phyloP scores from a whole-genome alignment of 2,888 invertebrate genomes.

The Caenorhabditis angaria region DNA sequence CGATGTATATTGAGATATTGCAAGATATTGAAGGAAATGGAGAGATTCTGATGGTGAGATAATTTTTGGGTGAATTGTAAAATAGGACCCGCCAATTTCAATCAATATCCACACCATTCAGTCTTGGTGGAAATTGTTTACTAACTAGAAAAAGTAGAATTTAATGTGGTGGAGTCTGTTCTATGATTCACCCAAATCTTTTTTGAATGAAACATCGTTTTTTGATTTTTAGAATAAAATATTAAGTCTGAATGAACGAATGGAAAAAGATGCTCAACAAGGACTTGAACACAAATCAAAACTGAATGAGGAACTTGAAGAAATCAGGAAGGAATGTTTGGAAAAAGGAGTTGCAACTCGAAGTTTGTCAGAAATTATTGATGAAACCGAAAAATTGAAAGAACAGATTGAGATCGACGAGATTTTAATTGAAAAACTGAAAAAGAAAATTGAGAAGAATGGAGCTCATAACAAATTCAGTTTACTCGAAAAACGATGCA shows the following conservation, averaged over 20 bases:
- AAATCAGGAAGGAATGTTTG: constrained; percentile 10
- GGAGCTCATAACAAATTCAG: constrained; percentile 8
- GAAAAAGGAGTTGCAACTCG: not conserved
- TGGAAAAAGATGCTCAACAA: constrained; percentile 16
- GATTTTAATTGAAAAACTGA: not conserved
- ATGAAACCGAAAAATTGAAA: constrained; percentile 2
- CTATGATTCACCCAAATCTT: no score
- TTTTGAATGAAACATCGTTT: not conserved
- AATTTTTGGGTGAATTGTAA: no score
- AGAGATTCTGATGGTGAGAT: constrained; percentile 12
- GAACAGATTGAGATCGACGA: not conserved
- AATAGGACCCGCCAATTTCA: no score
- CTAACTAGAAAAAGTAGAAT: no score
- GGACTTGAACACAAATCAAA: constrained; percentile 2
- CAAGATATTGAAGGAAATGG: constrained; percentile 16
- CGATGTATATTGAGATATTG: constrained; percentile 21
- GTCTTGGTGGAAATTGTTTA: no score
- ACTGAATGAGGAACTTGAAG: not conserved
- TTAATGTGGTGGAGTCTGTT: no score
- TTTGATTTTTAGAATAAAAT: constrained; percentile 19
- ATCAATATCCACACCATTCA: no score
- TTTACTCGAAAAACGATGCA: not conserved
- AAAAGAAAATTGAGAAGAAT: constrained; percentile 9
- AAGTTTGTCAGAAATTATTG: not conserved
- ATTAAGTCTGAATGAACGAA: constrained; percentile 17